A percentile compares a stretch with the other conserved stretches of the same genome.
Conservation (phyloP, 2,888 invertebrate species). For the Phlogophora meticulosa region DNA sequence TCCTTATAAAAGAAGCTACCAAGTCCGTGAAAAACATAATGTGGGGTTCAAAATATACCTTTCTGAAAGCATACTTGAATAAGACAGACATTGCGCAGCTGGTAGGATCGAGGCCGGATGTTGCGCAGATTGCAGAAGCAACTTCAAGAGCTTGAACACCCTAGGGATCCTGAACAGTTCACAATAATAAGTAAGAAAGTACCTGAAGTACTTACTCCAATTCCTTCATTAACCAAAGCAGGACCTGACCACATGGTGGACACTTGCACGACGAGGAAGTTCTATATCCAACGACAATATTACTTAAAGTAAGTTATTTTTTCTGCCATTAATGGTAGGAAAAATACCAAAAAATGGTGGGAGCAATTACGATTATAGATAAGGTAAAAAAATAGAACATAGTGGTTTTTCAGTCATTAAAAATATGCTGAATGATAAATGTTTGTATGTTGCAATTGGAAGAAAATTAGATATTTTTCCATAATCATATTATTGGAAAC, state of each 20-base stretch:
- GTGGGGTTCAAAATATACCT: too few species aligned
- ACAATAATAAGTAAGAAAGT: too few species aligned
- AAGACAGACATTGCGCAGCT: too few species aligned
- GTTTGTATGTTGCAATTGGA: not conserved
- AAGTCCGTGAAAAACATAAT: too few species aligned
- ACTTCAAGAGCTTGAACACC: too few species aligned
- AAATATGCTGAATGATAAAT: conserved; percentile 8
- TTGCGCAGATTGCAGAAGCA: too few species aligned
- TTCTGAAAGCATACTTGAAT: too few species aligned
- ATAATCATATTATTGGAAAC: too few species aligned
- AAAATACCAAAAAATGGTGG: conserved; percentile 27
- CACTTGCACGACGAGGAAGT: not conserved
- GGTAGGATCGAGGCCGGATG: too few species aligned
- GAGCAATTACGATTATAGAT: conserved; percentile 46
- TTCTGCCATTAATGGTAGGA: conserved; percentile 35
- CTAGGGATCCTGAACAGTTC: too few species aligned
- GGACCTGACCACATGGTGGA: conserved; percentile 6
- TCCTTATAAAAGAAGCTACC: too few species aligned
- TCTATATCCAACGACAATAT: conserved; percentile 7
- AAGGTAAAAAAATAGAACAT: conserved; percentile 22
- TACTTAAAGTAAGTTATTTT: not conserved
- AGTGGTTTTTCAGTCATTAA: conserved; percentile 28
- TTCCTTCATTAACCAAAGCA: not conserved
- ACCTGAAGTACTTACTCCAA: conserved; percentile 36
- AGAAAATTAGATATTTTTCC: too few species aligned